These are phyloP conservation scores for Himantopus leucocephalus DNA, from an alignment of 2,113 vertebrate species.

Conservation along the genomic window DNA sequence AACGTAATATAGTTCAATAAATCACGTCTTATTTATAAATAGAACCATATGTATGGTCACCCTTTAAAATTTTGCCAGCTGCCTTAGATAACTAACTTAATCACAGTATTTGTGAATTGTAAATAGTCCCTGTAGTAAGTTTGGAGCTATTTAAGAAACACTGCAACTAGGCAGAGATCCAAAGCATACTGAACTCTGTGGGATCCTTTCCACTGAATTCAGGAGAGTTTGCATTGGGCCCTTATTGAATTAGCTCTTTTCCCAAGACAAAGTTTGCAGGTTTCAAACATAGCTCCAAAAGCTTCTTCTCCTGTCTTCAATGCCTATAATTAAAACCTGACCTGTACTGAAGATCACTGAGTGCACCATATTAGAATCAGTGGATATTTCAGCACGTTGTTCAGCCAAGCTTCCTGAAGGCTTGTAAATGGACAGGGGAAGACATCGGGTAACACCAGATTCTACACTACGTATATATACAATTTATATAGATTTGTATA, in stretches of 20 bases:
- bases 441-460: neutral
- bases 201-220: constrained; percentile 1
- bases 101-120: constrained; percentile 30
- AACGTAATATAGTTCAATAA: neutral
- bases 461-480: neutral
- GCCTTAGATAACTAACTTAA: constrained; percentile 39
- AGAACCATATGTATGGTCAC: constrained; percentile 16
- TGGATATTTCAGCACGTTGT: neutral
- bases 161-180: constrained; percentile 20
- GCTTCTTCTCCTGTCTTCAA: neutral
- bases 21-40: constrained; percentile 26
- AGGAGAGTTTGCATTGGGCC: neutral
- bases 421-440: neutral
- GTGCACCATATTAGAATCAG: neutral
- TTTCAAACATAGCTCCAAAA: constrained; percentile 20
- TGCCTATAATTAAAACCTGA: neutral
- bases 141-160: constrained; percentile 38
- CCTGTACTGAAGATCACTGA: neutral
- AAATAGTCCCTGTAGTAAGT: constrained; percentile 32
- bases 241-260: neutral
- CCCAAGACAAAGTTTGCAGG: neutral
- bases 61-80: constrained; percentile 50
- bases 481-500: too few species aligned
- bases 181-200: constrained; percentile 15
- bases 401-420: neutral